Conservation (phyloP, 53 echinoderm and acorn worm genomes). For the Henricia sp. region DNA sequence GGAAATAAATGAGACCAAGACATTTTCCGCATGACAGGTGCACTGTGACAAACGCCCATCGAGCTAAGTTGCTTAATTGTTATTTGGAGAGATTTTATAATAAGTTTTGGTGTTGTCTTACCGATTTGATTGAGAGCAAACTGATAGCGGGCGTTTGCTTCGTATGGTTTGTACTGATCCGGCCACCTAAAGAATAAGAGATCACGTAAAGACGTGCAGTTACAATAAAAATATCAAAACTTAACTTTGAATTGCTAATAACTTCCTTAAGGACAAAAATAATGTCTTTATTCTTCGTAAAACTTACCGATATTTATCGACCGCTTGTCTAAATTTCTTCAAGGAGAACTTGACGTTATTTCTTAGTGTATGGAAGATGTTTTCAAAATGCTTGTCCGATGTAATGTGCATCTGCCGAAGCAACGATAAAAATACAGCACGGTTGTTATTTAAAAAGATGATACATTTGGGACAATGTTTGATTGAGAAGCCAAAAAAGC, state of each 20-base stretch:
- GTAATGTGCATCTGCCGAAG: slow-evolving; percentile 56
- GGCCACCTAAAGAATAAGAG: slow-evolving; percentile 6
- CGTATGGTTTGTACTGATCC: slow-evolving; percentile 27
- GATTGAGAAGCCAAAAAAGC: not conserved
- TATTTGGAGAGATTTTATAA: too few relatives aligned
- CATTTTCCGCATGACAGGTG: too few relatives aligned
- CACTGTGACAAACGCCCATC: too few relatives aligned
- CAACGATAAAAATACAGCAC: not conserved
- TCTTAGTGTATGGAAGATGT: slow-evolving; percentile 61
- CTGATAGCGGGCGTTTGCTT: slow-evolving; percentile 77
- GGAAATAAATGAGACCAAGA: too few relatives aligned
- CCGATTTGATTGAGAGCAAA: slow-evolving; percentile 72
- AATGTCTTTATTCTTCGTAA: not conserved
- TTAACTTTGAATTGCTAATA: not conserved
- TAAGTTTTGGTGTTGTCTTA: slow-evolving; percentile 49
- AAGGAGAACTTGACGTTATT: slow-evolving; percentile 43
- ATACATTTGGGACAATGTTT: too few relatives aligned
- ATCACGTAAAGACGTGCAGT: not conserved
- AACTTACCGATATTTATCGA: slow-evolving; percentile 68
- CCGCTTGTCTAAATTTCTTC: slow-evolving; percentile 48
- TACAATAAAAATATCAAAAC: too few relatives aligned
- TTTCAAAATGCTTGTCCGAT: slow-evolving; percentile 73
- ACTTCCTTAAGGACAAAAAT: not conserved
- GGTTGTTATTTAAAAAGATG: too few relatives aligned
- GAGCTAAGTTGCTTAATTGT: too few relatives aligned